A percentile compares a stretch with the other conserved stretches of the same genome.
Conservation (phyloP, 30 jellyfish, hydroid and myxozoan genomes). For the Catostylus mosaicus region DNA sequence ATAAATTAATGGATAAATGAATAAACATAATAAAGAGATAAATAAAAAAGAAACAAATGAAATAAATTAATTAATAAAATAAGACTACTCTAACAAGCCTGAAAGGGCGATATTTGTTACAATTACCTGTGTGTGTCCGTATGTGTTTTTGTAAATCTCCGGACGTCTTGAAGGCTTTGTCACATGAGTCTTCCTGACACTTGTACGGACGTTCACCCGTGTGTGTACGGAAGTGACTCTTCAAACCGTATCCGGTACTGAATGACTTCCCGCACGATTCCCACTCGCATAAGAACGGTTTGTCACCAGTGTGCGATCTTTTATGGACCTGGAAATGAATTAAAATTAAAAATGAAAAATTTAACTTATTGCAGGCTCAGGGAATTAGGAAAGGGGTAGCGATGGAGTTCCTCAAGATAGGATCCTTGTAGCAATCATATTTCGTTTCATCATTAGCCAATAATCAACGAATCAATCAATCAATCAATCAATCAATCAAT, state of each 20-base stretch:
- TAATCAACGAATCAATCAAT: neutral
- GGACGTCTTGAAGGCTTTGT: slow-evolving; percentile 95
- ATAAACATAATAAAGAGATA: no score
- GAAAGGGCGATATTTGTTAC: no score
- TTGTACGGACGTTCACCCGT: slow-evolving; percentile 98
- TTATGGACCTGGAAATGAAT: slow-evolving; percentile 77
- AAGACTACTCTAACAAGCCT: no score
- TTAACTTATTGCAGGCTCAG: no score
- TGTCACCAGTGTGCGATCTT: slow-evolving; percentile 96
- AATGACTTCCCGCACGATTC: slow-evolving; percentile 91
- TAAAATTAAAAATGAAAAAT: no score
- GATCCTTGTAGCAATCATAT: no score
- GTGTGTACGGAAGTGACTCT: slow-evolving; percentile 97
- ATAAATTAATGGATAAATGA: no score
- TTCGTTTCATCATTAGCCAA: no score
- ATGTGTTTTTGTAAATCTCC: slow-evolving; percentile 98
- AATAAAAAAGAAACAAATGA: no score
- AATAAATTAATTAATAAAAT: no score
- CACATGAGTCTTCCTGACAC: slow-evolving; percentile 87
- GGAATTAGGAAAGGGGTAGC: no score
- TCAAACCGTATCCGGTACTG: slow-evolving; percentile 99
- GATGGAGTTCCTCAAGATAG: no score
- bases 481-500: neutral
- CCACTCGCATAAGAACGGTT: slow-evolving; percentile 97
- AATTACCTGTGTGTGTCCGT: slow-evolving; percentile 97